These are phyloP conservation scores for Perognathus longimembris DNA, from an alignment of 2,113 vertebrate genomes.

Conservation along the genomic window DNA sequence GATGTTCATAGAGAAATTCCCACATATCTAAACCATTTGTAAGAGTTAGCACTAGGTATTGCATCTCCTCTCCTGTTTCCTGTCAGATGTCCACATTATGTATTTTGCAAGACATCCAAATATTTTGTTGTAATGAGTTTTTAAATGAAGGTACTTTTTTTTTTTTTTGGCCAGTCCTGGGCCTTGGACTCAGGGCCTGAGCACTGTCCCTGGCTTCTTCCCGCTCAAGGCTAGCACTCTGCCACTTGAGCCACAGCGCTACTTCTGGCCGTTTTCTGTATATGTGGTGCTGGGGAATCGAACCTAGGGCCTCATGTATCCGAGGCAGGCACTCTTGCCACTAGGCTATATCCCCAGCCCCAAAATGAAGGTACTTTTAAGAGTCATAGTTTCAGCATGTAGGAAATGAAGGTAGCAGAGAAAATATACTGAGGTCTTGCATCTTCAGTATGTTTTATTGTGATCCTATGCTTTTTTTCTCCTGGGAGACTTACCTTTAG, in stretches of 20 bases:
- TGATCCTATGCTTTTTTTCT: not conserved
- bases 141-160: too few relatives aligned
- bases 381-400: not conserved
- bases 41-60: not conserved
- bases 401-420: constrained; percentile 12
- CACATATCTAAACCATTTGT: not conserved
- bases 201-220: too few relatives aligned
- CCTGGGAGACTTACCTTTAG: not conserved
- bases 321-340: too few relatives aligned
- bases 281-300: too few relatives aligned
- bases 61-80: not conserved
- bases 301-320: too few relatives aligned
- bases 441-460: not conserved
- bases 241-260: too few relatives aligned
- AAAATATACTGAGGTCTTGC: constrained; percentile 1
- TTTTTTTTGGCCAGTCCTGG: too few relatives aligned
- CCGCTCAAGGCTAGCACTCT: too few relatives aligned
- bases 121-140: constrained; percentile 26
- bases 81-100: not conserved
- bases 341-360: too few relatives aligned
- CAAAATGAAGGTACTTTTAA: not conserved
- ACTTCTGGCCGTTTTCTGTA: too few relatives aligned
- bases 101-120: not conserved
- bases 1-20: not conserved
- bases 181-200: too few relatives aligned